Conservation (phyloP, 2,113 vertebrate species). For the Anguilla japonica region DNA sequence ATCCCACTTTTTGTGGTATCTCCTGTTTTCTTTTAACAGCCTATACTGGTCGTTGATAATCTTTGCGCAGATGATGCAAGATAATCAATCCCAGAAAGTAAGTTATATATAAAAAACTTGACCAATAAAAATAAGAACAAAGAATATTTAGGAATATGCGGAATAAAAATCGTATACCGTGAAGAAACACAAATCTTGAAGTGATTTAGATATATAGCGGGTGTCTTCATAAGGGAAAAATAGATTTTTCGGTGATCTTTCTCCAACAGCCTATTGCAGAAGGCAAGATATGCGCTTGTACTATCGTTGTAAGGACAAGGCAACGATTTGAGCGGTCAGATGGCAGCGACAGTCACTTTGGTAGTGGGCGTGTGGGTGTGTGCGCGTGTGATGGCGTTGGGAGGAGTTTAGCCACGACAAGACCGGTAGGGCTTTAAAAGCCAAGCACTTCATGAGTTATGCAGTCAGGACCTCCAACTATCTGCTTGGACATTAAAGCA, state of each 20-base stretch:
- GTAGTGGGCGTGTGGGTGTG: slow-evolving; percentile 46
- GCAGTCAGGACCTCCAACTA: background rate
- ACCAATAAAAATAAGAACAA: background rate
- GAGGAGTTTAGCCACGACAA: background rate
- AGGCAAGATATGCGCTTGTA: background rate
- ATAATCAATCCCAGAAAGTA: background rate
- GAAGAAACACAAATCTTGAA: background rate
- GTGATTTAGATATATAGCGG: background rate
- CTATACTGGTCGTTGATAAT: background rate
- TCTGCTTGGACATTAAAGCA: background rate
- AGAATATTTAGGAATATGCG: background rate
- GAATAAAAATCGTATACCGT: background rate
- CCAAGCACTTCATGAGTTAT: background rate
- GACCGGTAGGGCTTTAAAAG: background rate
- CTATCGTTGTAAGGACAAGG: background rate
- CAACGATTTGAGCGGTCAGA: background rate
- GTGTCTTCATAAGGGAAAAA: background rate
- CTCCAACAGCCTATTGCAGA: background rate
- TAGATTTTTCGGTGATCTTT: slow-evolving; percentile 1
- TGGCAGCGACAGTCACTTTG: slow-evolving; percentile 18
- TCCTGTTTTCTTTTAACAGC: background rate
- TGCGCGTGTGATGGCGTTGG: slow-evolving; percentile 6
- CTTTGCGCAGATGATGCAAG: background rate
- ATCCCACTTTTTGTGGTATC: background rate
- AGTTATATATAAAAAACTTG: background rate